A percentile compares a stretch with the other conserved stretches of the same genome.
phyloP scores from a whole-genome alignment of 2,888 invertebrate genomes.

The Chloromyia formosa region DNA sequence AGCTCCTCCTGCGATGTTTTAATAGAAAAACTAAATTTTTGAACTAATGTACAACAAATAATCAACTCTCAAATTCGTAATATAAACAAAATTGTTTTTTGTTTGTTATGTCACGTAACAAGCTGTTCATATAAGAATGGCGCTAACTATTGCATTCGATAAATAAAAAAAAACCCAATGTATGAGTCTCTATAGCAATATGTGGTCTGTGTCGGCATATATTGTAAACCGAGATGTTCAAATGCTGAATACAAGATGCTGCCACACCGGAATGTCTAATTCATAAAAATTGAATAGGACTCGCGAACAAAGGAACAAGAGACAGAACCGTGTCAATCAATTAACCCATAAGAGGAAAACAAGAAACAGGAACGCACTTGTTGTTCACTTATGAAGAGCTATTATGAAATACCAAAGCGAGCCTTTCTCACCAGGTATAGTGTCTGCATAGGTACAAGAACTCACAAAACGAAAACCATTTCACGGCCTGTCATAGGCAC shows the following conservation, averaged over 20 bases:
- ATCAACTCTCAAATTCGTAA: too few species aligned
- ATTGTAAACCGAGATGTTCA: conserved; percentile 10
- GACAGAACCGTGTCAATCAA: conserved; percentile 41
- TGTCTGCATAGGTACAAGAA: neutral
- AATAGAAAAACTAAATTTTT: too few species aligned
- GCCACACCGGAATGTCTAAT: conserved; percentile 30
- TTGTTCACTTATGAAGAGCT: conserved; percentile 22
- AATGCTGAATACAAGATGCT: neutral
- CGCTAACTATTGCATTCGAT: too few species aligned
- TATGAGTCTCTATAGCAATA: too few species aligned
- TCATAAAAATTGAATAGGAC: conserved; percentile 37
- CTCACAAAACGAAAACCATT: conserved; percentile 33
- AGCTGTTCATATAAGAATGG: too few species aligned
- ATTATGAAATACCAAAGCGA: conserved; percentile 23
- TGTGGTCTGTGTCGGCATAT: conserved; percentile 1
- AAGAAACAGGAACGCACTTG: conserved; percentile 40
- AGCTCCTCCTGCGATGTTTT: too few species aligned
- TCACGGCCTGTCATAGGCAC: conserved; percentile 33
- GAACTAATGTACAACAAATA: too few species aligned
- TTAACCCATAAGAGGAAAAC: conserved; percentile 36
- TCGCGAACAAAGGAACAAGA: conserved; percentile 8
- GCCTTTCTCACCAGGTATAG: conserved; percentile 31
- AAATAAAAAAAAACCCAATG: too few species aligned
- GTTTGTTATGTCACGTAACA: too few species aligned
- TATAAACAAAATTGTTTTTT: too few species aligned